Base-by-base conservation (phyloP, 2,797 vertebrate genomes). In the Aphelocoma californica region DNA sequence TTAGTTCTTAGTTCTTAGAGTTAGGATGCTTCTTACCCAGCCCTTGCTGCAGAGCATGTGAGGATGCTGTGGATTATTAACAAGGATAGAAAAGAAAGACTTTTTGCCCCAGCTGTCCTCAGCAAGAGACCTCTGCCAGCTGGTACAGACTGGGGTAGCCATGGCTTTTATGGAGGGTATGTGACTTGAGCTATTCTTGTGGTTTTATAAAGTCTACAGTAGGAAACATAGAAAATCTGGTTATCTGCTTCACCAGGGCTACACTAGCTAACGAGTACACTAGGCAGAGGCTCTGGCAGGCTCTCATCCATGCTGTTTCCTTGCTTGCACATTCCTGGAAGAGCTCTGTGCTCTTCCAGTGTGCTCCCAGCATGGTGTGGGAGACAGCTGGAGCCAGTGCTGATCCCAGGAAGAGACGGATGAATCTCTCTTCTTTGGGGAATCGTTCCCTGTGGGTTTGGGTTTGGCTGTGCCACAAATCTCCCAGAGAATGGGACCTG, bases 381-480 rank as follows among this genome's bases (percentile, higher is more conserved):
- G n/a, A 66, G n/a, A 24, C 32, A 20, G 42, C 40, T 86, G 72
- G 57, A 83, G 50, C 36, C 51, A 26, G 32, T 16, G 9, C 23
- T 24, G 5, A 32, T 47, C 47, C 57, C 8, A 24, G 38, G 40
- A 72, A 75, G 17, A 1, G 5, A 8, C 2, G 9, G n/a, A 26
- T 8, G 11, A 42, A 50, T 28, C 26, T 83, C 48, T 19, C 31
- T 64, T 75, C 31, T 77, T 34, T 9, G 25, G 42, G 45, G 48
- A 48, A 7, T 54, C 0, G 0, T 6, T 60, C 45, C 60, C 28
- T 31, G 1, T 23, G 20, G 12, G 16, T 64, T 6, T 45, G 66
- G 16, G 10, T 45, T 78, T 3, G 3, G 42, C 88, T 81, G 42
- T 71, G 38, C 45, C 18, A 2, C 20, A 3, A 4, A 61, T 32